A percentile compares a stretch with the other conserved stretches of the same genome.
These are phyloP conservation scores for Pachycephus smyrnensis DNA, from an alignment of 2,888 invertebrate species.

Conservation along the genomic window DNA sequence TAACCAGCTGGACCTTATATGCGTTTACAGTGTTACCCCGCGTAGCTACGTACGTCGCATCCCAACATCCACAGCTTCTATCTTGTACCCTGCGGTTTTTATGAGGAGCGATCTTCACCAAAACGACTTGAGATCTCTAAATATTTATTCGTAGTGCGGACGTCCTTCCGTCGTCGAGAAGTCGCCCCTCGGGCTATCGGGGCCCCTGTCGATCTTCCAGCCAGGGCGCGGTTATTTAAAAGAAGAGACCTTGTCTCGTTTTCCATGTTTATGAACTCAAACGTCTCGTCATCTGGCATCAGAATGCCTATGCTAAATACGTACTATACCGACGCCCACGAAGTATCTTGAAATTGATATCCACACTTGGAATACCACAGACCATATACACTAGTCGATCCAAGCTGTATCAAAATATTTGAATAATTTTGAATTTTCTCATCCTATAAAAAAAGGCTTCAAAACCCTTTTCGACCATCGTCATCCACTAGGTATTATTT, in stretches of 20 bases:
- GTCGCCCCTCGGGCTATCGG: constrained; percentile 8
- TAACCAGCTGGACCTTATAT: neutral
- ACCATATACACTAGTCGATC: neutral
- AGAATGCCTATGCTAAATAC: constrained; percentile 36
- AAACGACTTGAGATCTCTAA: constrained; percentile 54
- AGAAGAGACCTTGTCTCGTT: neutral
- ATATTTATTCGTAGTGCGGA: constrained; percentile 60
- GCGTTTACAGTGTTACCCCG: neutral
- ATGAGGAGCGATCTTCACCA: constrained; percentile 52
- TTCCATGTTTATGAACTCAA: neutral
- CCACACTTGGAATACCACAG: neutral
- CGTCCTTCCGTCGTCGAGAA: constrained; percentile 55
- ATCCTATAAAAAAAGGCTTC: neutral
- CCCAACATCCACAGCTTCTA: neutral
- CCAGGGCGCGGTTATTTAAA: neutral
- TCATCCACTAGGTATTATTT: neutral
- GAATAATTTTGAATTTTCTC: neutral
- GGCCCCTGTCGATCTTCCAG: neutral
- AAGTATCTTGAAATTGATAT: neutral
- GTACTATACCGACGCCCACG: neutral
- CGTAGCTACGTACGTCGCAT: neutral
- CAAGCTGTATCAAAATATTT: neutral
- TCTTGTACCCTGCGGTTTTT: constrained; percentile 50
- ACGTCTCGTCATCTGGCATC: constrained; percentile 54
- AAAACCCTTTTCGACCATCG: neutral